These are phyloP conservation scores for Pelusios castaneus DNA, from an alignment of 2,113 vertebrate species.

Conservation along the genomic window DNA sequence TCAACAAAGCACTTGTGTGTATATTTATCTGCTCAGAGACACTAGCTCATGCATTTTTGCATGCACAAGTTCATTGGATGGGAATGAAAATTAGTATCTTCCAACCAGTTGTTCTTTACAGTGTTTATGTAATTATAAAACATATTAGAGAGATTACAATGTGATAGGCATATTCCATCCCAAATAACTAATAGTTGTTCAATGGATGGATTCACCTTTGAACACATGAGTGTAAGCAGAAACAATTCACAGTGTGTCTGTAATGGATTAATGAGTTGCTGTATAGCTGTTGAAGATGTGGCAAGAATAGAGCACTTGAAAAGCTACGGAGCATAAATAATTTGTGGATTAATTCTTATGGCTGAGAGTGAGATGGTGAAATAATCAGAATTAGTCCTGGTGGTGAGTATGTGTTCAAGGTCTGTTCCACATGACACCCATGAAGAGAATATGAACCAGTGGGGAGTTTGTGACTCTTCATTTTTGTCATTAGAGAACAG, in stretches of 20 bases:
- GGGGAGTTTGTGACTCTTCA: accelerated
- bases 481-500: background rate
- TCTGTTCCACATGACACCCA: background rate
- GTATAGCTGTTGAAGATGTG: background rate
- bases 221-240: constrained; percentile 4
- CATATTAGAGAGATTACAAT: background rate
- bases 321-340: background rate
- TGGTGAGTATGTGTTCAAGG: accelerated
- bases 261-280: background rate
- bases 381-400: background rate
- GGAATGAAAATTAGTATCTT: background rate
- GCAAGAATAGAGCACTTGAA: background rate
- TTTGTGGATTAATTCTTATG: background rate
- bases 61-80: background rate
- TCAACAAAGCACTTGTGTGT: accelerated
- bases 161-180: background rate
- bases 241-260: accelerated
- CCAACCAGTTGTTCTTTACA: background rate
- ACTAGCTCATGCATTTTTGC: background rate
- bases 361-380: background rate
- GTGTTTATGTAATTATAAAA: background rate
- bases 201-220: background rate
- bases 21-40: background rate
- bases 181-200: background rate
- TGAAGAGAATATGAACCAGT: background rate